Percentiles rank a stretch among this genome's conserved stretches.
phyloP scores from a whole-genome alignment of 2,888 invertebrate genomes.

The Miltochrista miniata region DNA sequence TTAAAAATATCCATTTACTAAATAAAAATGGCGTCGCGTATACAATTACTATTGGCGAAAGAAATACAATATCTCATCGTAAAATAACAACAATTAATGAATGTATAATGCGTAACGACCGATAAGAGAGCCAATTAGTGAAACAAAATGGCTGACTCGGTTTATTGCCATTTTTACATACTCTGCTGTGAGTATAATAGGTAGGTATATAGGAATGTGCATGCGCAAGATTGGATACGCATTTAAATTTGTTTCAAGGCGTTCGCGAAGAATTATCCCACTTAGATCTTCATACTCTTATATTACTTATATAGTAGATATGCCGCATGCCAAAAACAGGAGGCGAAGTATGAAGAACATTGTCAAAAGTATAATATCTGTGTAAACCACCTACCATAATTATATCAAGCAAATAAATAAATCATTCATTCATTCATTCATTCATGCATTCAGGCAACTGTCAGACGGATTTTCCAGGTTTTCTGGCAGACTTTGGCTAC shows the following conservation, averaged over 20 bases:
- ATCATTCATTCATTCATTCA: too few relatives aligned
- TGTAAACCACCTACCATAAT: too few relatives aligned
- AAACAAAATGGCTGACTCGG: conserved; percentile 55
- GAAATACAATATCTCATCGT: conserved; percentile 67
- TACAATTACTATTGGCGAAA: conserved; percentile 45
- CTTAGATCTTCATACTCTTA: conserved; percentile 25
- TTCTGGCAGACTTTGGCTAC: too few relatives aligned
- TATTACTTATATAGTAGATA: too few relatives aligned
- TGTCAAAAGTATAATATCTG: too few relatives aligned
- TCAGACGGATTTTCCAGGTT: too few relatives aligned
- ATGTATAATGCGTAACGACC: conserved; percentile 64
- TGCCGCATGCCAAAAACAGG: too few relatives aligned
- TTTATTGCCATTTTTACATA: conserved; percentile 57
- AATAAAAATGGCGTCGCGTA: conserved; percentile 37
- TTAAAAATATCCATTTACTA: conserved; percentile 33
- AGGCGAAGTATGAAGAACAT: too few relatives aligned
- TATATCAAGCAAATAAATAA: too few relatives aligned
- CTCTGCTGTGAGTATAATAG: conserved; percentile 34
- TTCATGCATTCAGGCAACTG: too few relatives aligned
- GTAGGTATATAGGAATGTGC: conserved; percentile 48
- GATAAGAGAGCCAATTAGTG: conserved; percentile 75
- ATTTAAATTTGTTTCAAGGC: conserved; percentile 51
- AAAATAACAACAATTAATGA: conserved; percentile 70
- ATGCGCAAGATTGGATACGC: conserved; percentile 50
- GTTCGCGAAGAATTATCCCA: conserved; percentile 52